phyloP scores from a whole-genome alignment of 2,797 vertebrate species.

The Acanthis flammea region DNA sequence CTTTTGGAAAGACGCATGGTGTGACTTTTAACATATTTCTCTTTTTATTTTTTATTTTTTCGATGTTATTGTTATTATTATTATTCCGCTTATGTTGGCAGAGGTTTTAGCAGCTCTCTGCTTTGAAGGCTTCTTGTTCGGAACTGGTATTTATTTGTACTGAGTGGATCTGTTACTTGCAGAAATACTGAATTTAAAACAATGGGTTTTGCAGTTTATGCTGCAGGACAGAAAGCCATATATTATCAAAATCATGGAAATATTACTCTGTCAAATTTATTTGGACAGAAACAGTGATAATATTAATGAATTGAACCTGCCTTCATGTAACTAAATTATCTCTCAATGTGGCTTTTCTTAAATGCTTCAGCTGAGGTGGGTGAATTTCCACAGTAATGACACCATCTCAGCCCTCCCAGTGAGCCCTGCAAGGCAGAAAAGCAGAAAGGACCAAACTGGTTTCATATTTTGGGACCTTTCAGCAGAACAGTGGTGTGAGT shows the following conservation, averaged over 20 bases:
- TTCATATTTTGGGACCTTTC: not conserved
- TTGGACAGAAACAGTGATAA: not conserved
- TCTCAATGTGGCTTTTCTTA: not conserved
- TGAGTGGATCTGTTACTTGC: conserved; percentile 79
- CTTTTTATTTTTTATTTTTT: conserved; percentile 64
- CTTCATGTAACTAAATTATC: not conserved
- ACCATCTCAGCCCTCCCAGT: not conserved
- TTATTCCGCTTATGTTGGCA: conserved; percentile 74
- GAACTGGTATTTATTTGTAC: conserved; percentile 73
- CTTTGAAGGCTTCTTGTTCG: conserved; percentile 79
- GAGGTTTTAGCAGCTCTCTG: conserved; percentile 79
- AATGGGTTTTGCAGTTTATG: conserved; percentile 51
- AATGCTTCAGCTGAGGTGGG: not conserved
- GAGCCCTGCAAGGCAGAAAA: not conserved
- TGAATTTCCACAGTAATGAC: not conserved
- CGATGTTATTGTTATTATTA: not conserved
- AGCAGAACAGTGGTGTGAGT: not conserved
- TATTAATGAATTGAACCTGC: not conserved
- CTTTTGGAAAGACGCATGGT: conserved; percentile 87
- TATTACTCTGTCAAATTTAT: conserved; percentile 34
- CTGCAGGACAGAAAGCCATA: conserved; percentile 12
- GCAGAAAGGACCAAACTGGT: not conserved
- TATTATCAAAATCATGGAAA: conserved; percentile 18
- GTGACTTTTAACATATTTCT: conserved; percentile 82
- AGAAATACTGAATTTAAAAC: conserved; percentile 71